These are phyloP conservation scores for Tinea pellionella DNA, from an alignment of 2,888 invertebrate species.

Conservation along the genomic window DNA sequence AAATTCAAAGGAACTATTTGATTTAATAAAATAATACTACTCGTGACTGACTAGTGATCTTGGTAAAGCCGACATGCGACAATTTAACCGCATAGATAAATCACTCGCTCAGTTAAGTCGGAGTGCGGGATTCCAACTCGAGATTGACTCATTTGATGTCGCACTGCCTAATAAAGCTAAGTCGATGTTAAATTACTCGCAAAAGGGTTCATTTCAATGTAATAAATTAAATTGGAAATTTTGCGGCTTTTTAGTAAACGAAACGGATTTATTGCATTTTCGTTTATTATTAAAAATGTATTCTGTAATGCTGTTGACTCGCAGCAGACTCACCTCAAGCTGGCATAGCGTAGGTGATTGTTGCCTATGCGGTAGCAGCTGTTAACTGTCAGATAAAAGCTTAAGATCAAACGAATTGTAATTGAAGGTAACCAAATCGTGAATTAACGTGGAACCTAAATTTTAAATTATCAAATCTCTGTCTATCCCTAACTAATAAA, in stretches of 20 bases:
- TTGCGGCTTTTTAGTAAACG: not conserved
- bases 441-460: no score
- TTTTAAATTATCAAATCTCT: no score
- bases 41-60: not conserved
- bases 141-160: slow-evolving; percentile 3
- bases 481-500: no score
- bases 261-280: not conserved
- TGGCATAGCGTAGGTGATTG: no score
- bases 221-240: not conserved
- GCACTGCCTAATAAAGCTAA: not conserved
- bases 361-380: no score
- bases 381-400: no score
- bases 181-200: slow-evolving; percentile 1
- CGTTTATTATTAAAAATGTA: not conserved
- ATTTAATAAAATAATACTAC: not conserved
- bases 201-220: slow-evolving; percentile 3
- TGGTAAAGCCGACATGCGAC: not conserved
- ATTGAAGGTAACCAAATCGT: no score
- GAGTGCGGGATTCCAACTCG: not conserved
- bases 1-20: not conserved
- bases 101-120: not conserved
- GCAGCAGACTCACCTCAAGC: no score
- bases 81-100: slow-evolving; percentile 1
- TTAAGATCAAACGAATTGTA: no score
- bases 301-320: no score